phyloP scores from a whole-genome alignment of 1,140 invertebrate genomes.

The Scaptodrosophila lebanonensis region DNA sequence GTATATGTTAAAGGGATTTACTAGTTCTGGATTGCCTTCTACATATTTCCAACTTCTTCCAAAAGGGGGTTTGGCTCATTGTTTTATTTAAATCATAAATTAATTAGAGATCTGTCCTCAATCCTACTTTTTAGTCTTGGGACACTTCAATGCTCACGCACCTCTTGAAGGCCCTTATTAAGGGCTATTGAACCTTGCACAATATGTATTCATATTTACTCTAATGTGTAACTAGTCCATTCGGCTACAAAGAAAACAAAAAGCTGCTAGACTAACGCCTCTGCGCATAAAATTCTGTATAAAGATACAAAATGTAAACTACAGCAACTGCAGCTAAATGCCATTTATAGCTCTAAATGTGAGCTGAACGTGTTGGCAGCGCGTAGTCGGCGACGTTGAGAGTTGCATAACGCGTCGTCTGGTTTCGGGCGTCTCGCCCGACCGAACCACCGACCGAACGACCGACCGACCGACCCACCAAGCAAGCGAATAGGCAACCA shows the following conservation, averaged over 20 bases:
- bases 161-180: slow-evolving; percentile 38
- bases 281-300: no score
- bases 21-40: no score
- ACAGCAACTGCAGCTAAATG: slow-evolving; percentile 41
- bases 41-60: no score
- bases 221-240: slow-evolving; percentile 17
- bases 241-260: slow-evolving; percentile 13
- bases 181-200: slow-evolving; percentile 66
- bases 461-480: no score
- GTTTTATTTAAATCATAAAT: no score
- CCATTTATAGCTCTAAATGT: slow-evolving; percentile 70
- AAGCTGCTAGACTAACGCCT: slow-evolving; percentile 12
- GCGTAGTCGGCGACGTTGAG: slow-evolving; percentile 37
- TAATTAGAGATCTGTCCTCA: no score
- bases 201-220: slow-evolving; percentile 70
- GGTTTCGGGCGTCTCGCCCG: slow-evolving; percentile 19
- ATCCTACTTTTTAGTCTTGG: no score
- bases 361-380: slow-evolving; percentile 49
- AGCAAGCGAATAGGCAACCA: slow-evolving; percentile 60
- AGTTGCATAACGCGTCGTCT: slow-evolving; percentile 63
- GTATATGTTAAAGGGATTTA: no score
- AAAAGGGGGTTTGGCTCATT: no score
- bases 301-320: slow-evolving; percentile 24
- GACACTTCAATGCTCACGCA: no score
- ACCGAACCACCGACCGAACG: no score